Evolutionary conservation across 2,888 invertebrate species (phyloP), one percentile per base, ranked within the genome.

Genomic region (Polydesmus complanatus): DNA sequence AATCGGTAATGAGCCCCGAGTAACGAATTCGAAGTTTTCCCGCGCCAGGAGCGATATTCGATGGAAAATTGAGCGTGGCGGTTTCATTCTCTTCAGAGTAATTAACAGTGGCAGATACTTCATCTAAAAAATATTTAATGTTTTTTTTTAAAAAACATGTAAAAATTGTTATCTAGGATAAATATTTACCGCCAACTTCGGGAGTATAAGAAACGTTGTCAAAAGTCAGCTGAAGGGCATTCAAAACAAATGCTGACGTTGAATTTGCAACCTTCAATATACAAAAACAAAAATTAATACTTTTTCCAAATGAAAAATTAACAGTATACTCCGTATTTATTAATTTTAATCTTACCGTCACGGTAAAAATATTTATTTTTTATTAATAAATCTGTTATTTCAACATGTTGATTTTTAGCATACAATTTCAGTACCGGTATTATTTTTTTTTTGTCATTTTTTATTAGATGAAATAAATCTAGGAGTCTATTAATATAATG

Each of bases 1-100:
- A 89, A 71, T 93, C 90, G 72, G 90, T 91, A 59, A 95, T 81
- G 70, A 84, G 84, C 8, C 93, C 93, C n/a, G 80, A 81, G 72
- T 91, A 95, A 63, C 80, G 79, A 68, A 93, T 78, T 62, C 75
- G 74, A 59, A 94, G 74, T n/a, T 62, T 63, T 5, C 69, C 72
- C 1, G 78, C 77, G 26, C 83, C 82, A 19, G 74, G 71, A 0
- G 78, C 74, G 48, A 91, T 72, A 19, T 77, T 70, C 60, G 83
- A 75, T 5, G 78, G 75, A 70, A 90, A 88, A 37, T 75, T 70
- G 64, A 90, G 75, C 2, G 80, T 81, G 1, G 81, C 82, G 1
- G 83, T 86, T 75, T 89, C 88, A 68, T 85, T 81, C 23, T 82
- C 61, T 1, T 22, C 22, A 49, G 51, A 37, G 2, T 57, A 56